Conservation (phyloP, 2,797 vertebrate species). For the Otus scops region DNA sequence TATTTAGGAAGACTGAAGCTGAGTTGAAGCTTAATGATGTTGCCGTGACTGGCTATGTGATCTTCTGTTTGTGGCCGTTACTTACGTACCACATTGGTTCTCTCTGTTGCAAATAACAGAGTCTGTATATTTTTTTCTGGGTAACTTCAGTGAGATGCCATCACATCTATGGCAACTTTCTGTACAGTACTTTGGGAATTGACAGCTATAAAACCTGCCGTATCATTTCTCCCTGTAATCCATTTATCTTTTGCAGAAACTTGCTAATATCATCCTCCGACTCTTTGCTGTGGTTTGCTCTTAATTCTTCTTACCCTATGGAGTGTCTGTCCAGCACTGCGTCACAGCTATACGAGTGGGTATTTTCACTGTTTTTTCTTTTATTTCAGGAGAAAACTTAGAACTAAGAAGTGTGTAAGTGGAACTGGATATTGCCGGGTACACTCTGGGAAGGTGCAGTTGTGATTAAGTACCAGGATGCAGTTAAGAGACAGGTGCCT, state of each 20-base stretch:
- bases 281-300: background rate
- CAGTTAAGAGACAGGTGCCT: background rate
- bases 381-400: background rate
- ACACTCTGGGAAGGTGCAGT: background rate
- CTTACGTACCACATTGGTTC: background rate
- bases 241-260: background rate
- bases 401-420: background rate
- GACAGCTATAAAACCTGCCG: background rate
- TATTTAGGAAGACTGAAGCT: background rate
- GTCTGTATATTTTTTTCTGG: background rate
- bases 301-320: background rate
- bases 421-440: background rate
- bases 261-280: background rate
- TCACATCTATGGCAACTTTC: background rate
- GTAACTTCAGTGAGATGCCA: background rate
- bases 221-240: background rate
- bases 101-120: background rate
- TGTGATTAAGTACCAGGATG: background rate
- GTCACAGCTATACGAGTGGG: background rate
- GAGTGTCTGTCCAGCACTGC: background rate
- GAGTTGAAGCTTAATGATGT: background rate
- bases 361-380: background rate
- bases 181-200: background rate
- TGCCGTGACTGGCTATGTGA: background rate
- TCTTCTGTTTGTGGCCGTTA: background rate